Evolutionary conservation across 2,888 invertebrate species (phyloP), one percentile per base, ranked within the genome.

Genomic region (Linnaemya vulpina): DNA sequence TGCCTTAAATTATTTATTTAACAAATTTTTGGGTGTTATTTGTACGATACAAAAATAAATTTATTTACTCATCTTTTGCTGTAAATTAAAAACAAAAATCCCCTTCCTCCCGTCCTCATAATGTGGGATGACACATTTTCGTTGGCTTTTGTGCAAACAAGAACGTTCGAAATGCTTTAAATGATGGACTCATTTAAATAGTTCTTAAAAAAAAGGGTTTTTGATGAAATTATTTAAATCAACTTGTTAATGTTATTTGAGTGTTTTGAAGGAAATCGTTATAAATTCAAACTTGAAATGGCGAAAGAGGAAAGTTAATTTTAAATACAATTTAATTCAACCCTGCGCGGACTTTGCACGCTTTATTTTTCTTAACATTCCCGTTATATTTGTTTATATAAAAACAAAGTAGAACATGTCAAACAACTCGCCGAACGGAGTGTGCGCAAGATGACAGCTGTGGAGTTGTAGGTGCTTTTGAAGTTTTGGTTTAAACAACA

Each of bases 351-450:
- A n/a, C 25, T 63, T 76, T 49, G 35, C 10, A 20, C 9, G 15
- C 9, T 67, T 51, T 51, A n/a, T n/a, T 51, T 51, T 5, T 46
- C 13, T 46, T 46, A 25, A 8, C 38, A 25, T 46, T 38, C 15
- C 40, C 30, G 30, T 30, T 73, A 60, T 40, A 49, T 80, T 65
- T 80, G 74, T 60, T 49, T 67, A 55, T 67, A 55, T 43, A 74
- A 65, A 55, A 71, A 63, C 46, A 79, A 78, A 71, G 4, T 55
- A 55, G 35, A 53, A 30, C 9, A 71, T 11, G 35, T 8, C 13
- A 0, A 49, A 38, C 3, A 38, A 15, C 10, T 7, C 30, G 17
- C 55, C 40, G 35, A n/a, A 46, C 5, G 22, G 80, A 68, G 80
- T 68, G 20, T 63, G 80, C 80, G 80, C 67, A 58, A 20, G 74